These are phyloP conservation scores for Astyanax mexicanus DNA, from an alignment of 2,797 vertebrate genomes.

Conservation along the genomic window DNA sequence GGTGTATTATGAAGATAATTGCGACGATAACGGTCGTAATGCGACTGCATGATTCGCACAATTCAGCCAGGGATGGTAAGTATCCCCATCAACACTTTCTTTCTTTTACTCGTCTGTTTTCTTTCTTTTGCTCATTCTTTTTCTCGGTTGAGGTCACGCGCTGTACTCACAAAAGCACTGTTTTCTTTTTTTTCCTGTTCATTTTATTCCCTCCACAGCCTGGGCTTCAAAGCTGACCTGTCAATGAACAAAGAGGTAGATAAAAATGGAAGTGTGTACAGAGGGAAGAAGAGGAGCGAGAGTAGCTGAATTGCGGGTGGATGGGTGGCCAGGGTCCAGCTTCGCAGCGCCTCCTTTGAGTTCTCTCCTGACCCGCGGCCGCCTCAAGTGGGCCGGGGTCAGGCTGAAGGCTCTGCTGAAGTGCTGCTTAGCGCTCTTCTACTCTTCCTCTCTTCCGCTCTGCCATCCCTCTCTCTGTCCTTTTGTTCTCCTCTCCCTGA, in stretches of 20 bases:
- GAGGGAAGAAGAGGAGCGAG: constrained; percentile 1
- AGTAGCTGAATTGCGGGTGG: constrained; percentile 14
- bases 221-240: constrained; percentile 54
- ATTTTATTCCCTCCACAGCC: constrained; percentile 10
- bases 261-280: constrained; percentile 47
- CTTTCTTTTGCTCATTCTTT: constrained; percentile 2
- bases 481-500: constrained; percentile 47
- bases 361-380: constrained; percentile 41
- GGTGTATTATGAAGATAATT: background rate
- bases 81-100: background rate
- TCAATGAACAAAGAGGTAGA: constrained; percentile 49
- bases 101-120: background rate
- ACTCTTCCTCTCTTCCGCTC: constrained; percentile 27
- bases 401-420: constrained; percentile 37
- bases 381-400: constrained; percentile 47
- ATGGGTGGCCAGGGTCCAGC: constrained; percentile 52
- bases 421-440: constrained; percentile 41
- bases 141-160: constrained; percentile 3
- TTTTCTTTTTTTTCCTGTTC: background rate
- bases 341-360: constrained; percentile 46
- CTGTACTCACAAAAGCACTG: constrained; percentile 11
- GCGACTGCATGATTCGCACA: background rate
- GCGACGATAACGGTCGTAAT: background rate
- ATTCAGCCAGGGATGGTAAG: background rate
- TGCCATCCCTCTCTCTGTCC: constrained; percentile 10